Evolutionary conservation across 2,888 invertebrate genomes (phyloP), one percentile per base, ranked within the genome.

Genomic region (Troilus luridus): DNA sequence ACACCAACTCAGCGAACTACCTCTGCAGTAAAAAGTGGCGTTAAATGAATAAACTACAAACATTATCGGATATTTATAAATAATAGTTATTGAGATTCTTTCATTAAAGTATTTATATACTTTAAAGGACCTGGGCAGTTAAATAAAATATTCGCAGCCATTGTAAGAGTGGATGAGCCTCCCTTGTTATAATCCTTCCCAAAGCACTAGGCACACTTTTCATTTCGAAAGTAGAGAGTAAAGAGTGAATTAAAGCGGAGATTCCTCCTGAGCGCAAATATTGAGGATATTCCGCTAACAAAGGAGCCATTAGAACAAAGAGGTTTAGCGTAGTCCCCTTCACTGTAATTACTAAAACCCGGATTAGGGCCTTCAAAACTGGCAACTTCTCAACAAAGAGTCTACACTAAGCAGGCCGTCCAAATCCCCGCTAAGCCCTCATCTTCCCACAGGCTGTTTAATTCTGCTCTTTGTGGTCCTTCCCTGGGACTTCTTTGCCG

Each of bases 361-460:
- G 85, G 85, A 85, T 85, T 85, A 85, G 56, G 85, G 54, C 56
- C 85, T 58, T 85, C 85, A 85, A 85, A 85, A 85, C 85, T 85
- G 85, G 85, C 85, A 85, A 58, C n/a, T 56, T 58, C 12, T 85
- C 6, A 58, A 85, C 85, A 85, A 85, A 85, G 85, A 85, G 85
- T 56, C n/a, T 56, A 41, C 8, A 41, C 27, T 77, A 85, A 85
- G 85, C 85, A 56, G 54, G 6, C 56, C 56, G 19, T n/a, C 54
- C 56, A 56, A 85, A 85, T 56, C 56, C 56, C 56, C 14, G 3
- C 54, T 21, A 54, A 56, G 56, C 56, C 85, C 56, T 54, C 56
- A 58, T 58, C 56, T 58, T 85, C 85, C 85, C 85, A 85, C 85
- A 58, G 85, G 56, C 21, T 85, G 56, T 56, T 85, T 85, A 85